These are phyloP conservation scores for Oncorhynchus clarkii DNA, from an alignment of 2,113 vertebrate species.

Conservation along the genomic window DNA sequence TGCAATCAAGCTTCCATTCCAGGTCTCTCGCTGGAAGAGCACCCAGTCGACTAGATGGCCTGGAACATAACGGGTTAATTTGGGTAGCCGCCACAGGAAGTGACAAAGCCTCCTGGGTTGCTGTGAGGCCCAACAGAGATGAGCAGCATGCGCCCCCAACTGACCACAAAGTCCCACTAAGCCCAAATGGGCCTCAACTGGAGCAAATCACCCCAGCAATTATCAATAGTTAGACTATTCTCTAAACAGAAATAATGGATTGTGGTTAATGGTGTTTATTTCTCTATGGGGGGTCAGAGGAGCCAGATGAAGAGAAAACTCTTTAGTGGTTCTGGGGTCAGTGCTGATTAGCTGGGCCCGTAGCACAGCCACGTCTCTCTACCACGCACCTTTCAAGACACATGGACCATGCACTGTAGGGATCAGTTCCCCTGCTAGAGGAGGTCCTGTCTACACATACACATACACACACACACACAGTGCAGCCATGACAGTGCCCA, in stretches of 20 bases:
- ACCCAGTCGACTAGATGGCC: constrained; percentile 30
- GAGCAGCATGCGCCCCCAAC: background rate
- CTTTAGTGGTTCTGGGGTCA: constrained; percentile 37
- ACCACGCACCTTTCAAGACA: constrained; percentile 38
- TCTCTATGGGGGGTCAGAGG: constrained; percentile 29
- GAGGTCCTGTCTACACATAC: background rate
- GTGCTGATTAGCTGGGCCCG: constrained; percentile 33
- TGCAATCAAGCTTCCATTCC: constrained; percentile 29
- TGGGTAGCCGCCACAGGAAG: constrained; percentile 37
- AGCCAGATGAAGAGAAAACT: constrained; percentile 26
- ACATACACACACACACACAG: background rate
- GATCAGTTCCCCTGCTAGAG: background rate
- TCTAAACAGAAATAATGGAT: constrained; percentile 39
- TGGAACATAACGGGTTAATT: constrained; percentile 36
- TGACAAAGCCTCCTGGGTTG: constrained; percentile 14
- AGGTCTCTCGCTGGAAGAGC: constrained; percentile 12
- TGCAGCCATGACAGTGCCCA: constrained; percentile 25
- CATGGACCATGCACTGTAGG: constrained; percentile 32
- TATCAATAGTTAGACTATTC: constrained; percentile 31
- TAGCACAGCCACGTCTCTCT: constrained; percentile 18
- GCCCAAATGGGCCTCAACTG: constrained; percentile 1
- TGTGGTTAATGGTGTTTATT: constrained; percentile 27
- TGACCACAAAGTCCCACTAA: background rate
- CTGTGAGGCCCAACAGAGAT: constrained; percentile 13
- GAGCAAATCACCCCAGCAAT: constrained; percentile 21